Conservation (phyloP, 2,113 vertebrate species). For the Capreolus pygargus region DNA sequence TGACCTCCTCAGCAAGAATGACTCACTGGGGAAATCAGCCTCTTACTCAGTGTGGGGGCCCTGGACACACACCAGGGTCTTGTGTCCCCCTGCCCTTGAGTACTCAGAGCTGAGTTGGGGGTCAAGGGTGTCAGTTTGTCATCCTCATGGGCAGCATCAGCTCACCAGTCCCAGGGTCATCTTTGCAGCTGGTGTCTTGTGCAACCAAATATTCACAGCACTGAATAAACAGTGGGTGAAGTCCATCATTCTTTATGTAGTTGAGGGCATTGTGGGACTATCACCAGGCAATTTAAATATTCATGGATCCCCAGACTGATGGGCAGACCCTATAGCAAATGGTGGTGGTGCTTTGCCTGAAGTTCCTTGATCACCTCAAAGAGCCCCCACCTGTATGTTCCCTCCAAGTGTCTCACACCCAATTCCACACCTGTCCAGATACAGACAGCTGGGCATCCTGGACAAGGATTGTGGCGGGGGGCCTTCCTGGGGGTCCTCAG, state of each 20-base stretch:
- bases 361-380: neutral
- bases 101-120: neutral
- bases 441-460: too few species aligned
- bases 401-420: neutral
- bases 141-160: rapidly evolving
- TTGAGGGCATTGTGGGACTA: neutral
- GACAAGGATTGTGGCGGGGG: neutral
- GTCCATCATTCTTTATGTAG: neutral
- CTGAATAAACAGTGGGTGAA: neutral
- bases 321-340: neutral
- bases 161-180: neutral
- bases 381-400: too few species aligned
- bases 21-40: neutral
- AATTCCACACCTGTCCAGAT: too few species aligned
- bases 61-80: neutral
- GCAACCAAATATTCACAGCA: neutral
- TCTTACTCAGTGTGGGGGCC: neutral
- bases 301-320: neutral
- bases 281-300: rapidly evolving
- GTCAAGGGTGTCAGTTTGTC: rapidly evolving
- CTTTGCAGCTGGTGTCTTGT: neutral
- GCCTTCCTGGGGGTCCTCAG: neutral
- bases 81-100: neutral
- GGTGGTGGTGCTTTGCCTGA: neutral
- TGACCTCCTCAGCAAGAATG: neutral